Evolutionary conservation across 2,888 invertebrate genomes (phyloP).

Genomic region (Julus scandinavius): DNA sequence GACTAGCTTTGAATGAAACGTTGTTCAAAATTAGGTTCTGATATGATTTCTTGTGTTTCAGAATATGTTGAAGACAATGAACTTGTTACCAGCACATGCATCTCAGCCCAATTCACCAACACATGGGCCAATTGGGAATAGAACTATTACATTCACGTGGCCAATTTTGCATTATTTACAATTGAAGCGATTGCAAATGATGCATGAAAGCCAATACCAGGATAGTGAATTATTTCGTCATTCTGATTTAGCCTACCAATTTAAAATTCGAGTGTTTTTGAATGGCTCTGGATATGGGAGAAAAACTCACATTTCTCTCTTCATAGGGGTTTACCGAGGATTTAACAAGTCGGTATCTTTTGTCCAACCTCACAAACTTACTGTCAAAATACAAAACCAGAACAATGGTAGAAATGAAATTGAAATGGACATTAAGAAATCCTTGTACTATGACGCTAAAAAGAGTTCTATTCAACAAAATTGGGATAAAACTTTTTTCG

Average conservation of each 20-base stretch:
- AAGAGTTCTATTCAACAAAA: not conserved
- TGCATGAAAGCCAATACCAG: not conserved
- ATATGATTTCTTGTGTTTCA: not conserved
- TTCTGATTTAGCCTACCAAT: not conserved
- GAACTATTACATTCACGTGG: not conserved
- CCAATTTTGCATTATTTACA: conserved; percentile 18
- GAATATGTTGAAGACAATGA: not conserved
- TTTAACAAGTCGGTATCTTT: not conserved
- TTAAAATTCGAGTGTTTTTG: not conserved
- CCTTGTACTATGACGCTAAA: not conserved
- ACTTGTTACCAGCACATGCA: not conserved
- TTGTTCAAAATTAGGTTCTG: not conserved
- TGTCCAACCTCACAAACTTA: conserved; percentile 23
- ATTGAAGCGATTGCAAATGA: not conserved
- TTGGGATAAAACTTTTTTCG: not conserved
- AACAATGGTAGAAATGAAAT: not conserved
- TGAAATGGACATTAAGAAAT: not conserved
- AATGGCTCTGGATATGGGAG: not conserved
- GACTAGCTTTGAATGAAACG: no score
- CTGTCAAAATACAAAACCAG: not conserved
- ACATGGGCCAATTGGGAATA: not conserved
- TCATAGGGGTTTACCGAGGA: conserved; percentile 11
- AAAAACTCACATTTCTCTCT: not conserved
- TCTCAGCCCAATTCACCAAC: not conserved
- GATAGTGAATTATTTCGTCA: not conserved